Conservation (phyloP, 2,888 invertebrate genomes). For the Cepaea hortensis region DNA sequence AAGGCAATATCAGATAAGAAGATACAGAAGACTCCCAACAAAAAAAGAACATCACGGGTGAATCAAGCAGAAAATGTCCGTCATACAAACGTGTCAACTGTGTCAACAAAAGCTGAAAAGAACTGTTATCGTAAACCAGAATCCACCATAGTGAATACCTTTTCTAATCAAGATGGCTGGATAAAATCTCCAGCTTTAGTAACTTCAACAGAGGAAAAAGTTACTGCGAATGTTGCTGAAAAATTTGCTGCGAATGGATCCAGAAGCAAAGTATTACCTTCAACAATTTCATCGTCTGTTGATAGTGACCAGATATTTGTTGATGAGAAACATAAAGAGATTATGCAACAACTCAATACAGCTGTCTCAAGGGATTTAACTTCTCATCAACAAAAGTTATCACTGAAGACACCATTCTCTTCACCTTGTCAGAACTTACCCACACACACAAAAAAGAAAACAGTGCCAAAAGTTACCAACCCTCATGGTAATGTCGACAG, state of each 20-base stretch:
- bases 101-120: not conserved
- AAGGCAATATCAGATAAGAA: not conserved
- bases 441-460: not conserved
- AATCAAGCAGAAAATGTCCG: not conserved
- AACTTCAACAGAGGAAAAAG: not conserved
- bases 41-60: not conserved
- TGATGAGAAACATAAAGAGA: not conserved
- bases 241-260: no score
- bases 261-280: not conserved
- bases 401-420: not conserved
- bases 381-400: not conserved
- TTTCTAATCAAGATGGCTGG: not conserved
- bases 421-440: not conserved
- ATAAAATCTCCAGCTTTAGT: not conserved
- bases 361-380: not conserved
- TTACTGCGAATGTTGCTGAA: no score
- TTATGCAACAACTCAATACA: not conserved
- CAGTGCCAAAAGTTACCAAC: not conserved
- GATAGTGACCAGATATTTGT: not conserved
- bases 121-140: not conserved
- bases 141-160: not conserved
- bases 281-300: not conserved
- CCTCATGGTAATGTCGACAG: not conserved
- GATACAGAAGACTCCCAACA: not conserved
- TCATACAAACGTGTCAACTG: no score